These are phyloP conservation scores for Carlito syrichta DNA, from an alignment of 2,113 vertebrate genomes.

Conservation along the genomic window DNA sequence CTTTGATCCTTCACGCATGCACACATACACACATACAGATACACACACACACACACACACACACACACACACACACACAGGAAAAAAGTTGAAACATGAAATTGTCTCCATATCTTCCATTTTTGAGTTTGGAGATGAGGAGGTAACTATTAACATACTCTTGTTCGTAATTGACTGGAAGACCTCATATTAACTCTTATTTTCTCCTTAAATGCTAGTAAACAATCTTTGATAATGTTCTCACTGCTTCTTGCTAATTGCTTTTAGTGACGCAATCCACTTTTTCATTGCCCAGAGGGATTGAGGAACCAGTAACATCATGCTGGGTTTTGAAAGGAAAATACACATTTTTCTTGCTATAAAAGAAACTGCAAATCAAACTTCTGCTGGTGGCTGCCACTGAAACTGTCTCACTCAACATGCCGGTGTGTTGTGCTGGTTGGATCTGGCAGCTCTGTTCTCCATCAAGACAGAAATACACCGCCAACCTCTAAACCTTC, in stretches of 20 bases:
- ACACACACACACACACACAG: not conserved
- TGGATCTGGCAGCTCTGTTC: not conserved
- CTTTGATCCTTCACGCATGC: not conserved
- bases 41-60: not conserved
- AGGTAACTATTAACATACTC: not conserved
- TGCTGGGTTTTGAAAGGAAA: slow-evolving; percentile 53
- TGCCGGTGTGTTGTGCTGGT: too few relatives aligned
- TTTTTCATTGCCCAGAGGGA: slow-evolving; percentile 54
- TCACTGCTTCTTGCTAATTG: slow-evolving; percentile 17
- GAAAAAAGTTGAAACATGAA: not conserved
- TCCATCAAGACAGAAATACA: not conserved
- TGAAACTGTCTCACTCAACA: not conserved
- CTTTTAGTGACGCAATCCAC: slow-evolving; percentile 40
- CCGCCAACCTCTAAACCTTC: not conserved
- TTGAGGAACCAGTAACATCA: not conserved
- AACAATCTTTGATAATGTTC: slow-evolving; percentile 38
- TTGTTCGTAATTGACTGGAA: slow-evolving; percentile 6
- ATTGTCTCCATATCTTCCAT: slow-evolving; percentile 14
- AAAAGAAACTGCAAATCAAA: slow-evolving; percentile 6
- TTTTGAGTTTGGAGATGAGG: not conserved
- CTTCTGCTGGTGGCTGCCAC: not conserved
- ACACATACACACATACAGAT: too few relatives aligned
- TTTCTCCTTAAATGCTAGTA: slow-evolving; percentile 35
- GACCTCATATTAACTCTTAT: slow-evolving; percentile 15
- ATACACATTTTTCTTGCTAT: slow-evolving; percentile 27